Base-by-base conservation (phyloP, 2,888 invertebrate genomes). In the Lycaena phlaeas region DNA sequence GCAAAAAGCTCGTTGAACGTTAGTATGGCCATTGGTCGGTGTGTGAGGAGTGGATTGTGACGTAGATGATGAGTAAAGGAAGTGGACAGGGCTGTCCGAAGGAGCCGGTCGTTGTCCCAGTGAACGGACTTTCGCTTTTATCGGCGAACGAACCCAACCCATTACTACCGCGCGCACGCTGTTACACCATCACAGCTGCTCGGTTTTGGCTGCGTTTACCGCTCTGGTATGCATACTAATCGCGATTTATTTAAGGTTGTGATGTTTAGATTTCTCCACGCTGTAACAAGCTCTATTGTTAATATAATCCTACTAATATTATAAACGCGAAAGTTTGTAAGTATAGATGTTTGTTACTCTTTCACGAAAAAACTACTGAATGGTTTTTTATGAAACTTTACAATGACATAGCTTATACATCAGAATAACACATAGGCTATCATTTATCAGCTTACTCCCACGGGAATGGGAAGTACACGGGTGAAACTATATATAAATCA, bases 71-170 rank as follows among this genome's bases (percentile, higher is more conserved):
- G 57, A 56, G 53, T 59, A 62, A 64, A 72, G 71, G 74, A 71
- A 69, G 63, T 65, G 56, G 59, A 50, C 61, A 58, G 64, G 64
- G 59, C 67, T 60, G 61, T 53, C 54, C 57, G 62, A 68, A 75
- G 81, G 78, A 77, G 68, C 54, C 75, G 82, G 82, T 82, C 84
- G 72, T 79, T 78, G 84, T 81, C 75, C 84, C 76, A 82, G 57
- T 84, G 81, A 82, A 81, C 79, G 75, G 57, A 79, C 82, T 84
- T 84, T 84, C 84, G 79, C 78, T 84, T 78, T 84, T 72, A 68
- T 73, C 72, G 82, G 82, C 77, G 77, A 84, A 76, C 74, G 84
- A 84, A 84, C 84, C 79, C 76, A 66, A 68, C 53, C 68, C 72
- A 79, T 82, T 79, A 71, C 72, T 76, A 78, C 68, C 68, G 58